Percentiles rank a stretch among this genome's conserved stretches.
Evolutionary conservation across 2,113 vertebrate genomes (phyloP).

Genomic region (Merops nubicus): DNA sequence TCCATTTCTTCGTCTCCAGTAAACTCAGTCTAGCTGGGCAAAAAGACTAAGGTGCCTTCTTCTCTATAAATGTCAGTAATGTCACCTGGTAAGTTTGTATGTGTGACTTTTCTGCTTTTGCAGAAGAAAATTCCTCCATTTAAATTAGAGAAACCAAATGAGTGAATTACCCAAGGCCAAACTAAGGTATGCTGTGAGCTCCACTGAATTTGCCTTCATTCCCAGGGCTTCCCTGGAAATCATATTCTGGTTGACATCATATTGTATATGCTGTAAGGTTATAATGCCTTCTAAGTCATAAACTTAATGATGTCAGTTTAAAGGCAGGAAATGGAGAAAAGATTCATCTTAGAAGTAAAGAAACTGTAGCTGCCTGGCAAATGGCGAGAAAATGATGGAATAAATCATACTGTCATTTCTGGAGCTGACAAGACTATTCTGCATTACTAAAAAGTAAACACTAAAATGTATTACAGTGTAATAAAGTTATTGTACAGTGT

Average conservation of each 20-base stretch:
- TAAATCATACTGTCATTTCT: not conserved
- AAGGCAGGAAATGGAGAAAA: not conserved
- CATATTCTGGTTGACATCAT: not conserved
- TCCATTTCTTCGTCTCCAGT: not conserved
- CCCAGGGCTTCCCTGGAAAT: not conserved
- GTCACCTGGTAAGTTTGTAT: not conserved
- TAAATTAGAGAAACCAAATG: not conserved
- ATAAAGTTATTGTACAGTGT: not conserved
- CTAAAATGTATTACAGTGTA: not conserved
- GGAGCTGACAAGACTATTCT: not conserved
- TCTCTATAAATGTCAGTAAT: not conserved
- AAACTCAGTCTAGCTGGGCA: not conserved
- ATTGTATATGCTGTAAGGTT: not conserved
- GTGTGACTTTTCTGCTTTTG: not conserved
- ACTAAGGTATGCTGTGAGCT: too few relatives aligned
- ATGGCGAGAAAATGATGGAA: not conserved
- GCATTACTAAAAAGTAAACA: not conserved
- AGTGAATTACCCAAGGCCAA: not conserved
- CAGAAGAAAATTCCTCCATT: not conserved
- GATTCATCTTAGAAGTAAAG: not conserved
- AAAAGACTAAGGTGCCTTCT: not conserved
- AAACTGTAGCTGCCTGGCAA: not conserved
- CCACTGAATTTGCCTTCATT: not conserved
- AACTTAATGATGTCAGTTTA: slow-evolving; percentile 12
- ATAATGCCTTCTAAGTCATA: not conserved